These are phyloP conservation scores for Sussaba pulchella DNA, from an alignment of 2,888 invertebrate species.

Conservation along the genomic window DNA sequence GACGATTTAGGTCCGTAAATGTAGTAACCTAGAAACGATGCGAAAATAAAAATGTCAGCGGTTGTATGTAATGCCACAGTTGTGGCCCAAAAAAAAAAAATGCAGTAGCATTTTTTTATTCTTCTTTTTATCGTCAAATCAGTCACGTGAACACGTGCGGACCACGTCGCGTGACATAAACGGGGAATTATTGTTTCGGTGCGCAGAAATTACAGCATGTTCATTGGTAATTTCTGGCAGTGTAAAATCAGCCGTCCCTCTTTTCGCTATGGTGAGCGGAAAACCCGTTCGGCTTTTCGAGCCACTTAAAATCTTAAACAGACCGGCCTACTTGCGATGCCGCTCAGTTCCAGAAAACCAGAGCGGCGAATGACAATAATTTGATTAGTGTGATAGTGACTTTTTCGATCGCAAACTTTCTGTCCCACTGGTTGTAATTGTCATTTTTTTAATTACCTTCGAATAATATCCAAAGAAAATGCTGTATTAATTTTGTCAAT, in stretches of 20 bases:
- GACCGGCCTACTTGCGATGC: background rate
- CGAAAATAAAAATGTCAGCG: background rate
- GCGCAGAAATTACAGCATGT: conserved; percentile 46
- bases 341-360: no score
- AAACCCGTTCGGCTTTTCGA: conserved; percentile 41
- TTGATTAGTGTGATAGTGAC: no score
- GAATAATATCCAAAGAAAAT: no score
- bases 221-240: conserved; percentile 55
- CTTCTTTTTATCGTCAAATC: conserved; percentile 49
- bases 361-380: no score
- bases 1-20: conserved; percentile 22
- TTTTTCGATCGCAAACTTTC: no score
- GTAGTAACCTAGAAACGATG: conserved; percentile 46
- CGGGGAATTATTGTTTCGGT: conserved; percentile 50
- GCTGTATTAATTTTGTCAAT: no score
- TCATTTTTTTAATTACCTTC: no score
- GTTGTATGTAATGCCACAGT: background rate
- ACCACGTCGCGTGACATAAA: conserved; percentile 42
- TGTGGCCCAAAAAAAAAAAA: conserved; percentile 12
- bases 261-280: background rate
- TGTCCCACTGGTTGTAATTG: no score
- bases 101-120: background rate
- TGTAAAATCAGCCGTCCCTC: conserved; percentile 7
- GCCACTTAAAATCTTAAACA: conserved; percentile 15
- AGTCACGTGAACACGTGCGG: conserved; percentile 44